These are phyloP conservation scores for Ptilorrhoa leucosticta DNA, from an alignment of 2,113 vertebrate genomes.

Conservation along the genomic window DNA sequence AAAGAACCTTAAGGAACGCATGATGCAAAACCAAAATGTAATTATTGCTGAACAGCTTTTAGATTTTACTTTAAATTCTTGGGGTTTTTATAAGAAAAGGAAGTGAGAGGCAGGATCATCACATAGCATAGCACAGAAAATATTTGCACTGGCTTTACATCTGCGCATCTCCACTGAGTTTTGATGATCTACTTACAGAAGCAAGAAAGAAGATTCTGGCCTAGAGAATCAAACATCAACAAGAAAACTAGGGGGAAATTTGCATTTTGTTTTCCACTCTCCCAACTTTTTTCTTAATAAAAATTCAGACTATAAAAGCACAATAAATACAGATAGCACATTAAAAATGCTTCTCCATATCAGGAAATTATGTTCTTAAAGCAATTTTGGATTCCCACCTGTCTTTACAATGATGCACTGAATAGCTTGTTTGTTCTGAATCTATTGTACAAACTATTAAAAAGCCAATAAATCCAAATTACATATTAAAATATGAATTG, in stretches of 20 bases:
- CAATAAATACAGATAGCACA: neutral
- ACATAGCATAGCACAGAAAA: neutral
- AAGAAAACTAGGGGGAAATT: neutral
- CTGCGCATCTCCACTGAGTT: neutral
- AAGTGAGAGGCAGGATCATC: neutral
- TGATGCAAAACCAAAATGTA: neutral
- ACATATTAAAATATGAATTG: slow-evolving; percentile 4
- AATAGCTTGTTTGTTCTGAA: neutral
- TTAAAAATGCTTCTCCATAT: neutral
- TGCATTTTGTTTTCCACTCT: neutral
- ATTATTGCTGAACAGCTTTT: neutral
- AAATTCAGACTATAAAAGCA: neutral
- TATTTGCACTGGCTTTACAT: neutral
- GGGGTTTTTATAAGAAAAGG: neutral
- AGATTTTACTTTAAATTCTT: neutral
- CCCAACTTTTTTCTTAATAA: neutral
- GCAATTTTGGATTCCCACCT: slow-evolving; percentile 11
- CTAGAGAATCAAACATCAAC: neutral
- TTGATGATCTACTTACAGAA: neutral
- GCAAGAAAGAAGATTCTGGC: neutral
- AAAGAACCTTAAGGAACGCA: neutral
- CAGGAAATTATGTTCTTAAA: slow-evolving; percentile 7
- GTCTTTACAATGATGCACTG: neutral
- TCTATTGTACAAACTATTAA: neutral
- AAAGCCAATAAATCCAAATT: neutral